phyloP scores from a whole-genome alignment of 1,140 invertebrate genomes.

The Lucilia cuprina region DNA sequence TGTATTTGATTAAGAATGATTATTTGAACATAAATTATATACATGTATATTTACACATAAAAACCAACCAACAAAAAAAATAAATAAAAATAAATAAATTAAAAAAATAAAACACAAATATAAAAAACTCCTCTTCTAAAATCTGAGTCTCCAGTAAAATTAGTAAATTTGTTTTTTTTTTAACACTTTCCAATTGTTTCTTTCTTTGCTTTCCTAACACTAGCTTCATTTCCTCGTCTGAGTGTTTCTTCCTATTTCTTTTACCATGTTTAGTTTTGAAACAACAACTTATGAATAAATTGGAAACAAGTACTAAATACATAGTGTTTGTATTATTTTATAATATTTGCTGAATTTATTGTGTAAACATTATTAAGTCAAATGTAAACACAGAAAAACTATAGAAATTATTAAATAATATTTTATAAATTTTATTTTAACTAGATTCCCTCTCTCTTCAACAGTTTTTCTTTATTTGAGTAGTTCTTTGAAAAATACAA shows the following conservation, averaged over 20 bases:
- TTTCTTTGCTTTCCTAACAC: no score
- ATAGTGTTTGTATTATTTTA: neutral
- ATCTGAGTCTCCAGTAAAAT: no score
- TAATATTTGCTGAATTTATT: slow-evolving; percentile 28
- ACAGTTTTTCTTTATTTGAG: neutral
- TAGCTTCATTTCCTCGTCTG: no score
- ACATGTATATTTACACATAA: neutral
- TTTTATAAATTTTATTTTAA: neutral
- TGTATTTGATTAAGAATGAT: neutral
- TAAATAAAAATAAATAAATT: neutral
- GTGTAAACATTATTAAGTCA: neutral
- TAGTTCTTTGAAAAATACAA: slow-evolving; percentile 4
- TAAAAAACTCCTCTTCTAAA: no score
- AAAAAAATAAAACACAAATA: no score
- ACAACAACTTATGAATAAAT: no score
- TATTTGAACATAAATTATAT: neutral
- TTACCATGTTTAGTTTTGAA: no score
- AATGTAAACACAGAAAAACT: neutral
- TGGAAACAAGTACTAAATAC: neutral
- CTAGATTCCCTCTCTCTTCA: neutral
- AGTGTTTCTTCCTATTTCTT: no score
- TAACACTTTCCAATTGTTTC: no score
- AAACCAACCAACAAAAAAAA: neutral
- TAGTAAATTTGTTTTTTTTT: no score
- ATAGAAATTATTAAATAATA: neutral